Conservation (phyloP, 2,113 vertebrate genomes). For the Colinus virginianus region DNA sequence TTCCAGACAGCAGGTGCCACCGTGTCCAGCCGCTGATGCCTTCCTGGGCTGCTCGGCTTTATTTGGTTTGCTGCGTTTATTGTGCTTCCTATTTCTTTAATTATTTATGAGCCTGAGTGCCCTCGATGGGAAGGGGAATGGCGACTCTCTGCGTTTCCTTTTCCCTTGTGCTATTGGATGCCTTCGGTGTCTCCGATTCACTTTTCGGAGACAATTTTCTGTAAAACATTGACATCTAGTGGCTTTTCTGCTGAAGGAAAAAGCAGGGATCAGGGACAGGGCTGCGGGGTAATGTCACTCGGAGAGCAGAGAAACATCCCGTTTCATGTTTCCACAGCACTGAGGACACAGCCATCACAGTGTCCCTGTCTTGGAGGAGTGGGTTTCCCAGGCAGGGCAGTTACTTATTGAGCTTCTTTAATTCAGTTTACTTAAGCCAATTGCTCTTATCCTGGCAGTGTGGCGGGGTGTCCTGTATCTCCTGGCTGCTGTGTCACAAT, state of each 20-base stretch:
- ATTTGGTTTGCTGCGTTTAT: neutral
- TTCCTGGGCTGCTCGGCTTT: neutral
- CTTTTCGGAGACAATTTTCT: slow-evolving; percentile 21
- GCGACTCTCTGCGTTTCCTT: neutral
- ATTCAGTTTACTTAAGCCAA: neutral
- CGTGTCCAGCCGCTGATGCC: neutral
- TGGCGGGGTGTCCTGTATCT: neutral
- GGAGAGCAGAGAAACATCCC: neutral
- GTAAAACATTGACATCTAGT: slow-evolving; percentile 77
- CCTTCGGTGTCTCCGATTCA: neutral
- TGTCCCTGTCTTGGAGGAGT: neutral
- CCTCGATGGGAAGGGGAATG: neutral
- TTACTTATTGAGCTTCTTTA: neutral
- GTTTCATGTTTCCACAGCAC: neutral
- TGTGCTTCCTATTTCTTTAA: neutral
- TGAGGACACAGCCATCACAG: rapidly evolving
- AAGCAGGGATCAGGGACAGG: neutral
- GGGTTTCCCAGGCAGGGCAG: neutral
- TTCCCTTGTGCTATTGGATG: neutral
- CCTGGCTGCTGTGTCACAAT: neutral
- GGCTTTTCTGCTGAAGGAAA: slow-evolving; percentile 25
- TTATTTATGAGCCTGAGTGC: neutral
- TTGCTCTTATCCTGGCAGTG: neutral
- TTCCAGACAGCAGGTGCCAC: rapidly evolving
- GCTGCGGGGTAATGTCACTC: neutral